Evolutionary conservation across 2,797 vertebrate genomes (phyloP), one percentile per base, ranked within the genome.

Genomic region (Champsocephalus esox): DNA sequence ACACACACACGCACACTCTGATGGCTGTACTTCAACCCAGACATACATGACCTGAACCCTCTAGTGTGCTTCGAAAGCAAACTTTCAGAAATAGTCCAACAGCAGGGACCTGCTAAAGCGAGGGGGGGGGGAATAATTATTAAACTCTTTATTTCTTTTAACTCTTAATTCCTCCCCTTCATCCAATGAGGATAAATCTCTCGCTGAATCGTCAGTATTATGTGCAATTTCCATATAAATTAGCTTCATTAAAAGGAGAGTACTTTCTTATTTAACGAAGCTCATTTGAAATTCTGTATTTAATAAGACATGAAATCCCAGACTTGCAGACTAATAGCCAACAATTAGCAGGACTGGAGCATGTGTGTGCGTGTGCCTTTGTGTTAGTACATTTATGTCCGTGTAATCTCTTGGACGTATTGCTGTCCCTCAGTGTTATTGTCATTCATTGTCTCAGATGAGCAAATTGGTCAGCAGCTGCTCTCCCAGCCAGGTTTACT

Each of bases 201-300:
- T 73, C 21, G 43, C 81, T 88, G 90, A 92, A 94, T 94, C 77
- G 83, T 92, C 88, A 84, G 89, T 91, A 94, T 95, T 93, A 91
- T 89, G 89, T 90, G 89, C 92, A 92, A 95, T 95, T 95, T 95
- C 94, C 95, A 95, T 95, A 95, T 95, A 95, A 94, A 95, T 95
- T 92, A 94, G 94, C 91, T 94, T 95, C 93, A 95, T 95, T 95
- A 95, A 94, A 94, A 92, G 87, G 85, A 84, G 91, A 94, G 92
- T 93, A 93, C 93, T 93, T 93, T 93, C 92, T 94, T 92, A 93
- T 95, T 95, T 94, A 94, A 95, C 88, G 78, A 91, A 91, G 89
- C 93, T 95, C 94, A 95, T 95, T 95, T 94, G 87, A 88, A 94
- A 95, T 95, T 94, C 94, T 93, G 90, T 94, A 93, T 94, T 95